Conservation (phyloP, 2,888 invertebrate species). For the Polylopha cassiicola region DNA sequence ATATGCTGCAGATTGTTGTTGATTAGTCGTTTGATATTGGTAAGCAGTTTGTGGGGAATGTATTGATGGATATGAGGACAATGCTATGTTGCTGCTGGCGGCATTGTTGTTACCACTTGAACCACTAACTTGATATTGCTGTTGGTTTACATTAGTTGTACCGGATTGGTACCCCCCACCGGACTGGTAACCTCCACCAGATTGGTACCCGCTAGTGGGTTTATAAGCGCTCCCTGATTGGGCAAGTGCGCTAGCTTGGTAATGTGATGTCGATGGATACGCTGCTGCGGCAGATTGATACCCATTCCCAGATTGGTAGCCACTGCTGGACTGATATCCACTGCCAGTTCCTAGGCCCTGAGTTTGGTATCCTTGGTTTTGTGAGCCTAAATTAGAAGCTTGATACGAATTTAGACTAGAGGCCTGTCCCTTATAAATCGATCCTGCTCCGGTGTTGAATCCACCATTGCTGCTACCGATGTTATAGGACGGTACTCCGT, state of each 20-base stretch:
- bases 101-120: slow-evolving; percentile 2
- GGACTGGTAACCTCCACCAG: not conserved
- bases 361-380: slow-evolving; percentile 8
- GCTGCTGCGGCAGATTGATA: slow-evolving; percentile 4
- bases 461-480: slow-evolving; percentile 13
- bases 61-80: too few species aligned
- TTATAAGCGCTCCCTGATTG: not conserved
- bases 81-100: too few species aligned
- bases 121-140: slow-evolving; percentile 7
- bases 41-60: slow-evolving; percentile 34
- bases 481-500: slow-evolving; percentile 49
- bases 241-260: not conserved
- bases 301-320: slow-evolving; percentile 6
- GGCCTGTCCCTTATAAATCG: slow-evolving; percentile 11
- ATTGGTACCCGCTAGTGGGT: not conserved
- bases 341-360: slow-evolving; percentile 6
- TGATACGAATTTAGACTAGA: not conserved
- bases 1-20: slow-evolving; percentile 31
- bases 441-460: slow-evolving; percentile 30
- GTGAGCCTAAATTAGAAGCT: not conserved
- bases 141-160: too few species aligned
- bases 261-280: too few species aligned
- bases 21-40: slow-evolving; percentile 35
- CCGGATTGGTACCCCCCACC: slow-evolving; percentile 2
- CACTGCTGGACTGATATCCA: slow-evolving; percentile 14